Evolutionary conservation across 2,797 vertebrate genomes (phyloP).

Genomic region (Parauchenoglanis punctatus): DNA sequence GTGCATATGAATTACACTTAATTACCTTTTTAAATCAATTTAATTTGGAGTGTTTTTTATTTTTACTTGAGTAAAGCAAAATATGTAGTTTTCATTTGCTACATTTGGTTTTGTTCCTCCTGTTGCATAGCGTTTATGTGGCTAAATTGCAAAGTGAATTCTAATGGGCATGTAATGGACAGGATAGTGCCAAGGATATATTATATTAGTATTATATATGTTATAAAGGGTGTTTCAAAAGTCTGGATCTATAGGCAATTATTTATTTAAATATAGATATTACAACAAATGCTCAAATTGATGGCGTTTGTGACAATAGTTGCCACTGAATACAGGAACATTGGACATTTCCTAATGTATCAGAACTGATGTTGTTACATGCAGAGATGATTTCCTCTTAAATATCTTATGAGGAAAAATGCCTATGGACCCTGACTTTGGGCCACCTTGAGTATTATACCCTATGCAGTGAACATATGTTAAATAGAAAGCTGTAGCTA

Average conservation of each 20-base stretch:
- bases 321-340: no score
- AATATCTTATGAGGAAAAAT: no score
- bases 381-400: no score
- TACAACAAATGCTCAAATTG: no score
- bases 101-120: not conserved
- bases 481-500: not conserved
- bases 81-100: not conserved
- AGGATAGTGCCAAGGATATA: not conserved
- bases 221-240: not conserved
- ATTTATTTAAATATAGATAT: no score
- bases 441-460: not conserved
- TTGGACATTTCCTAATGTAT: no score
- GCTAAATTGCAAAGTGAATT: not conserved
- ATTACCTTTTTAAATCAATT: not conserved
- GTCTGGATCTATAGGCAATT: no score
- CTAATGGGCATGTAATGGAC: not conserved
- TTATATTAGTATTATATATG: not conserved
- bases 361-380: no score
- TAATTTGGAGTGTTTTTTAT: not conserved
- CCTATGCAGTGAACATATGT: not conserved
- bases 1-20: not conserved
- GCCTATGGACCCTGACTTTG: no score
- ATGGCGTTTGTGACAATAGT: no score
- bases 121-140: not conserved
- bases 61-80: not conserved